These are phyloP conservation scores for Parasteatoda lunata DNA, from an alignment of 2,888 invertebrate species.

Conservation along the genomic window DNA sequence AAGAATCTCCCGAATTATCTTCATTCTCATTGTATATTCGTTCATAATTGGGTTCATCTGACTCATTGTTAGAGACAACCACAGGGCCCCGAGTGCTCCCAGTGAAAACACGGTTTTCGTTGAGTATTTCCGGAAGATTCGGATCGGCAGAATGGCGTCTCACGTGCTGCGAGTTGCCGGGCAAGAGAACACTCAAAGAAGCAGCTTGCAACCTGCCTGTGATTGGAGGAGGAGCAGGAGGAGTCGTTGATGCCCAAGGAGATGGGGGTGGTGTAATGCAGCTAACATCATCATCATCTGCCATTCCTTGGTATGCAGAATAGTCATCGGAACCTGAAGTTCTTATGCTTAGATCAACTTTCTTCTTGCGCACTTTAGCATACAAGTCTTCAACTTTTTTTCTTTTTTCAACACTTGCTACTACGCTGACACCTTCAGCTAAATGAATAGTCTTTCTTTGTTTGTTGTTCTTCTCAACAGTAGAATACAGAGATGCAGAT, in stretches of 20 bases:
- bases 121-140: constrained; percentile 45
- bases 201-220: constrained; percentile 57
- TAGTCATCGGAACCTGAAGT: constrained; percentile 52
- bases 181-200: constrained; percentile 42
- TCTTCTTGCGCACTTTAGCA: constrained; percentile 69
- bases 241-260: constrained; percentile 60
- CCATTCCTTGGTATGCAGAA: constrained; percentile 37
- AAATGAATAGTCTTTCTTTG: constrained; percentile 64
- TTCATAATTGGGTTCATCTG: constrained; percentile 60
- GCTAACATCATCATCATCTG: constrained; percentile 17
- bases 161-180: constrained; percentile 50
- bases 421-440: constrained; percentile 60
- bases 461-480: constrained; percentile 60
- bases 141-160: constrained; percentile 62
- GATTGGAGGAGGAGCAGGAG: constrained; percentile 63
- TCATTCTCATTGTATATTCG: constrained; percentile 61
- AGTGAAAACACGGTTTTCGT: constrained; percentile 38
- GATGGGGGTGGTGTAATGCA: constrained; percentile 60
- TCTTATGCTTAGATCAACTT: constrained; percentile 49
- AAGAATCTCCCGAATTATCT: constrained; percentile 59
- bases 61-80: constrained; percentile 4
- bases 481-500: constrained; percentile 62
- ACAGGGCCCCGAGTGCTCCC: constrained; percentile 36
- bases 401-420: constrained; percentile 34
- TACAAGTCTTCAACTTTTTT: constrained; percentile 69